Evolutionary conservation across 2,113 vertebrate genomes (phyloP).

Genomic region (Eleginops maclovinus): DNA sequence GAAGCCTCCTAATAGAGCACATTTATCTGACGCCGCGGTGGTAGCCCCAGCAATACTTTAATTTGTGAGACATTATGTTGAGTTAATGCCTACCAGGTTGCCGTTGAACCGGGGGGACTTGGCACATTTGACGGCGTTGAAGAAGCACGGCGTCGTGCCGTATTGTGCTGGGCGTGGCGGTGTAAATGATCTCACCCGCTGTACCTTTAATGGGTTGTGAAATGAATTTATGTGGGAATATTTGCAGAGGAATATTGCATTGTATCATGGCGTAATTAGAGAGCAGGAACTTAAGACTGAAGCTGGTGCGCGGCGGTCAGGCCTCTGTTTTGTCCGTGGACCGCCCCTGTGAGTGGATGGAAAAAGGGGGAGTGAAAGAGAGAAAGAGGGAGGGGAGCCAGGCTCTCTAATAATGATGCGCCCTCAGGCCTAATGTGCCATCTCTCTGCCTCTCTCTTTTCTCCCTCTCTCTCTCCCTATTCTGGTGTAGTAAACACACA

Average conservation of each 20-base stretch:
- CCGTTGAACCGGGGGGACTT: slow-evolving; percentile 71
- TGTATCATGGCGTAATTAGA: slow-evolving; percentile 75
- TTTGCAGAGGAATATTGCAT: slow-evolving; percentile 71
- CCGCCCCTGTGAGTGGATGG: slow-evolving; percentile 65
- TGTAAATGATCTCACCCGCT: slow-evolving; percentile 78
- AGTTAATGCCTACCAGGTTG: slow-evolving; percentile 82
- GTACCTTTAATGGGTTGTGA: slow-evolving; percentile 72
- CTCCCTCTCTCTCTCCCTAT: slow-evolving; percentile 45
- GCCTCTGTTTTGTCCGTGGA: slow-evolving; percentile 54
- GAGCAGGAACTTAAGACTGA: slow-evolving; percentile 44
- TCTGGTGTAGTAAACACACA: slow-evolving; percentile 47
- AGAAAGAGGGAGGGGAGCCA: slow-evolving; percentile 42
- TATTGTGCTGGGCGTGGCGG: slow-evolving; percentile 63
- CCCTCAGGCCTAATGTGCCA: slow-evolving; percentile 80
- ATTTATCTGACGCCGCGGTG: slow-evolving; percentile 78
- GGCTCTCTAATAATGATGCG: slow-evolving; percentile 82
- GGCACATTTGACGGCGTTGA: slow-evolving; percentile 61
- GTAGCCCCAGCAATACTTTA: slow-evolving; percentile 79
- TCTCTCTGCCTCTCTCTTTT: slow-evolving; percentile 53
- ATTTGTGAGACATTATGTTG: slow-evolving; percentile 83
- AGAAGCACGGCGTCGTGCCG: slow-evolving; percentile 34
- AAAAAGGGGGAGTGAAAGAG: slow-evolving; percentile 29
- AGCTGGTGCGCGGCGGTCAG: slow-evolving; percentile 16
- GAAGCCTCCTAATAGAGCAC: slow-evolving; percentile 78
- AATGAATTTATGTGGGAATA: slow-evolving; percentile 81